Percentiles rank a stretch among this genome's conserved stretches.
These are phyloP conservation scores for Perodicticus potto DNA, from an alignment of 2,797 vertebrate genomes.

Conservation along the genomic window DNA sequence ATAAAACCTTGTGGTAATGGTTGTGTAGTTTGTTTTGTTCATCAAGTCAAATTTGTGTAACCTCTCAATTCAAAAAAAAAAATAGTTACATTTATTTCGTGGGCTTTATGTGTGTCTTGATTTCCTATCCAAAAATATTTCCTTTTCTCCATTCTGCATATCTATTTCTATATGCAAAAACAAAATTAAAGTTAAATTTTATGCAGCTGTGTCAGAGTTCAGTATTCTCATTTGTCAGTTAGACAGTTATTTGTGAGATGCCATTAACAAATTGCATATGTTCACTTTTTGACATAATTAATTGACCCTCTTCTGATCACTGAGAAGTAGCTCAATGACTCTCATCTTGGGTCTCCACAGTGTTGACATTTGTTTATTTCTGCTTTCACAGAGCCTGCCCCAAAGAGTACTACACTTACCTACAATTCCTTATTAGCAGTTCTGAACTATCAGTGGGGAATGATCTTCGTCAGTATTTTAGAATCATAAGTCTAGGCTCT, in stretches of 20 bases:
- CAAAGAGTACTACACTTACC: not conserved
- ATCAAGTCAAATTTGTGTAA: not conserved
- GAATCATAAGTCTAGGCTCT: not conserved
- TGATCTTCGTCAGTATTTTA: not conserved
- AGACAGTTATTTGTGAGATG: not conserved
- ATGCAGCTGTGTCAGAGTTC: not conserved
- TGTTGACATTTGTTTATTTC: not conserved
- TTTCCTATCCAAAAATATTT: not conserved
- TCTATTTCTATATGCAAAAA: not conserved
- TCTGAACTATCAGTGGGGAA: not conserved
- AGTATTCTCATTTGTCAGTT: not conserved
- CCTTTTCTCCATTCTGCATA: not conserved
- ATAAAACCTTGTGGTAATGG: conserved; percentile 20
- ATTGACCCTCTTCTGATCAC: not conserved
- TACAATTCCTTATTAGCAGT: not conserved
- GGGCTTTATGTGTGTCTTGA: conserved; percentile 2
- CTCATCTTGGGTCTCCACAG: not conserved
- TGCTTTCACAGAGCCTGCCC: not conserved
- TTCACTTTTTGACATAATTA: not conserved
- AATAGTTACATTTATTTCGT: not conserved
- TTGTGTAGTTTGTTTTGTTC: not conserved
- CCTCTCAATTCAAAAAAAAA: conserved; percentile 5
- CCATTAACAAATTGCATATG: not conserved
- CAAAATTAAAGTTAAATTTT: not conserved
- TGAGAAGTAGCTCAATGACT: not conserved